Base-by-base conservation (phyloP, 2,797 vertebrate genomes). In the Rhinoraja longicauda region DNA sequence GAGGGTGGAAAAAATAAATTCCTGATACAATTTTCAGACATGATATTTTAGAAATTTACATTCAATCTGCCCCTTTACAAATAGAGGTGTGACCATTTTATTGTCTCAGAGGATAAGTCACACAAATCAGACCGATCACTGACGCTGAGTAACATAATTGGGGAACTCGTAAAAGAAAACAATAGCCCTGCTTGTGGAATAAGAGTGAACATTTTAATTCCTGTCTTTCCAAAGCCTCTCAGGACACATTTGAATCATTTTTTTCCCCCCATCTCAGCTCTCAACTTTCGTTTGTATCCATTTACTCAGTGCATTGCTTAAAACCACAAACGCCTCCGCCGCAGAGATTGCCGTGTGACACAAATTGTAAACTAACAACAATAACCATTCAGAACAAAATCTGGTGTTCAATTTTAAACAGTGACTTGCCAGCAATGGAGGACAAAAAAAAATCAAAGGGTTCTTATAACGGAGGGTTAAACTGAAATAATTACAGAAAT, bases 81-180 rank as follows among this genome's bases (percentile, higher is more conserved):
- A 53, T 5, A 92, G 39, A 75, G 90, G 39, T 92, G 67, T 92
- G 75, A 45, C 70, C 90, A 72, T 91, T 91, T 91, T 73, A 73
- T 36, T 75, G 64, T 92, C 90, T 75, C 70, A 45, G 45, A 75
- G 21, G 72, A 70, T 57, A 92, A 53, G 24, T 29, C 90, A 92
- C 53, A 77, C 15, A 76, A 76, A 92, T 77, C 90, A 21, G 13
- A 93, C 93, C 84, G 84, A 93, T 82, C 45, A 59, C 0, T 0
- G 64, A 72, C 93, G 93, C 93, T 93, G 93, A 93, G 92, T 94
- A 93, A 94, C 93, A 93, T 76, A 82, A 93, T 94, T 39, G 93
- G 94, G 70, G 90, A 92, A 90, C 24, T 53, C 92, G 90, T 73
- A 39, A 24, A 24, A 57, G 67, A 93, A 94, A 93, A 93, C 86